A percentile compares a stretch with the other conserved stretches of the same genome.
Evolutionary conservation across 2,888 invertebrate genomes (phyloP).

Genomic region (Lottia scabra): DNA sequence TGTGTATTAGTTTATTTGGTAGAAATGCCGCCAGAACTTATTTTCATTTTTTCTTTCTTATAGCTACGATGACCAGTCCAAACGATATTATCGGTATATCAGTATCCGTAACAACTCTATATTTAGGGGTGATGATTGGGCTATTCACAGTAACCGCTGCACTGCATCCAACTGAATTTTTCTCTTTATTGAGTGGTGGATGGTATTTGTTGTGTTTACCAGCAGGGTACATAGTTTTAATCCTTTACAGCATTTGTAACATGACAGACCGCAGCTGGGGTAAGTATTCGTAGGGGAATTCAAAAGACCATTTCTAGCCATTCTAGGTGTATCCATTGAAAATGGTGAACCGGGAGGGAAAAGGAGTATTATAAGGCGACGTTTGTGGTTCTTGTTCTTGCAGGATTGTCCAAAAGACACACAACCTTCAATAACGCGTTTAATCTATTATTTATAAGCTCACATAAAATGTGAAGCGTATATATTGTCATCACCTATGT

Average conservation of each 20-base stretch:
- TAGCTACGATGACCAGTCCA: too few relatives aligned
- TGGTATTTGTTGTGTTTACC: conserved; percentile 63
- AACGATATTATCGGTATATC: conserved; percentile 30
- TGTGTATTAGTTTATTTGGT: too few relatives aligned
- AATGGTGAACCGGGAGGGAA: background rate
- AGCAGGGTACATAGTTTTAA: conserved; percentile 58
- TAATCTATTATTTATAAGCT: too few relatives aligned
- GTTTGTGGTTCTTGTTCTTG: too few relatives aligned
- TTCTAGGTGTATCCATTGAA: background rate
- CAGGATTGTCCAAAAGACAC: too few relatives aligned
- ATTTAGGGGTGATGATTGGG: conserved; percentile 43
- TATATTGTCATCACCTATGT: too few relatives aligned
- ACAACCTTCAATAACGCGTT: too few relatives aligned
- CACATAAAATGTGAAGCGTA: background rate
- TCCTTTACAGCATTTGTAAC: conserved; percentile 62
- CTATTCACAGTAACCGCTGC: conserved; percentile 52
- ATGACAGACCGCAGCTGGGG: conserved; percentile 65
- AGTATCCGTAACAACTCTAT: conserved; percentile 54
- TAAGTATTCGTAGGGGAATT: conserved; percentile 26
- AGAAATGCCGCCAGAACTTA: too few relatives aligned
- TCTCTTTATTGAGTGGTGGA: conserved; percentile 56
- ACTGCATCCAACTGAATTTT: conserved; percentile 54
- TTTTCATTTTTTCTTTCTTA: too few relatives aligned
- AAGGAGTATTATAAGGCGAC: too few relatives aligned
- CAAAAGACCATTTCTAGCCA: background rate